Evolutionary conservation across 2,888 invertebrate genomes (phyloP).

Genomic region (Heliconius erato): DNA sequence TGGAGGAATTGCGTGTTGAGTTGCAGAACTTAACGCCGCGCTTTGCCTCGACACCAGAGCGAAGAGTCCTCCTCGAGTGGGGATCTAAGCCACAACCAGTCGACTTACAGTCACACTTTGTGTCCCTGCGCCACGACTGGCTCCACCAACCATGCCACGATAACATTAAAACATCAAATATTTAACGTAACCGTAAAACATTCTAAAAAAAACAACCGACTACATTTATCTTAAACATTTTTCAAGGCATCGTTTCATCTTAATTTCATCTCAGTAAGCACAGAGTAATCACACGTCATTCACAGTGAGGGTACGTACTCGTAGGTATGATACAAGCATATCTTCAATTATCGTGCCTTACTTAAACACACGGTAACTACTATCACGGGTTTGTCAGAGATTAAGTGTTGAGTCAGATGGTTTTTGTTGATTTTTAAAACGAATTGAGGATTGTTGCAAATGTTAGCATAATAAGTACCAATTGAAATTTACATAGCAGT

Average conservation of each 20-base stretch:
- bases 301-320: constrained; percentile 61
- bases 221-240: constrained; percentile 38
- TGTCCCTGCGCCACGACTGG: too few relatives aligned
- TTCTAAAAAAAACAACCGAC: background rate
- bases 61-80: too few relatives aligned
- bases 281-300: constrained; percentile 79
- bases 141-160: too few relatives aligned
- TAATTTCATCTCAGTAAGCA: constrained; percentile 66
- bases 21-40: too few relatives aligned
- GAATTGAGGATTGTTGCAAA: background rate
- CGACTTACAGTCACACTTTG: too few relatives aligned
- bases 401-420: constrained; percentile 27
- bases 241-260: constrained; percentile 49
- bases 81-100: too few relatives aligned
- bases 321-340: constrained; percentile 78
- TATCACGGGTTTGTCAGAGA: constrained; percentile 66
- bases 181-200: background rate
- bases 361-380: constrained; percentile 80
- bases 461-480: background rate
- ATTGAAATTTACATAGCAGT: too few relatives aligned
- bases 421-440: background rate
- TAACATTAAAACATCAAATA: background rate
- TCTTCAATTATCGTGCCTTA: constrained; percentile 85
- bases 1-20: too few relatives aligned
- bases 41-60: too few relatives aligned